Base-by-base conservation (phyloP, 2,113 vertebrate species). In the Nymphicus hollandicus region DNA sequence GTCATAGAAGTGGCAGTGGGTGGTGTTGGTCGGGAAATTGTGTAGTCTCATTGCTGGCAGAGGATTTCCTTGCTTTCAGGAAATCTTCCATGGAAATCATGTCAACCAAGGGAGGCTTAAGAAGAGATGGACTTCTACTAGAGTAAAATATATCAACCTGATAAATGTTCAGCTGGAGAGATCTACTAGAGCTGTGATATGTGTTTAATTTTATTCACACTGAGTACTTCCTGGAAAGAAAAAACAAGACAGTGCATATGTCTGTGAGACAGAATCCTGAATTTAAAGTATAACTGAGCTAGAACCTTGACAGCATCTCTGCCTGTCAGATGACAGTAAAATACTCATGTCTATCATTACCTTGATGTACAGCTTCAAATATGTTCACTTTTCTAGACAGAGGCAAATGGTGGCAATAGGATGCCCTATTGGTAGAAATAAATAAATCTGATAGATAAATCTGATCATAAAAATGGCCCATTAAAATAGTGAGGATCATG, bases 201-300 rank as follows among this genome's bases (percentile, higher is more conserved):
- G 13, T 58, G 35, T 93, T 95, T 95, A 94, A 96, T 93, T 97
- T 95, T 96, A 94, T 94, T 86, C 79, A 86, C 52, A 91, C 88
- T 49, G 68, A 94, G 64, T 88, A 47, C 76, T 96, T 95, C 92
- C 83, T 96, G 90, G 76, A 93, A 96, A 95, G 90, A 49, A 25
- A 88, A 81, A 66, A 9, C 73, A 91, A 94, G 90, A 23, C 73
- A 72, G 72, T 81, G 55, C 88, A 96, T 92, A 96, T 95, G 88
- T 96, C 86, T 90, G 76, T 33, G 44, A 86, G 72, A 91, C 61
- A 76, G 66, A 88, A 83, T 93, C 79, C 65, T 81, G 68, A 93
- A 95, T 96, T 91, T 96, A 83, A 91, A 93, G 50, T 78, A 64
- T n/a, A 37, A 24, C 64, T 60, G 58, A 81, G 43, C 76, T 92